These are phyloP conservation scores for Phlogophora meticulosa DNA, from an alignment of 2,888 invertebrate genomes.

Conservation along the genomic window DNA sequence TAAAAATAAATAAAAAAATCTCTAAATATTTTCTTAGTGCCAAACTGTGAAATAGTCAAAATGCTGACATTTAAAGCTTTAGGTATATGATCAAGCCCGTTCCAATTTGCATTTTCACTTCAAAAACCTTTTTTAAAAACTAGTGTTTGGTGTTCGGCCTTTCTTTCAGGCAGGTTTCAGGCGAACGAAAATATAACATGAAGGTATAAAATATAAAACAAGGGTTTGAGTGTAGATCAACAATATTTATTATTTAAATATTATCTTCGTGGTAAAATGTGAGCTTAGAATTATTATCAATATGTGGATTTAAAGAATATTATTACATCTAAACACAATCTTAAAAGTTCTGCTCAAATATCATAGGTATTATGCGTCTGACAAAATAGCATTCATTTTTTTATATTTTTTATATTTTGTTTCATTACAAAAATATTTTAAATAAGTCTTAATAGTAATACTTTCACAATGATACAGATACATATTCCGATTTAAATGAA, in stretches of 20 bases:
- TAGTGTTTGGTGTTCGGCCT: neutral
- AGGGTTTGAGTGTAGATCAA: constrained; percentile 57
- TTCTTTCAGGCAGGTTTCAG: neutral
- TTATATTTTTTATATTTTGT: neutral
- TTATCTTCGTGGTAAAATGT: constrained; percentile 56
- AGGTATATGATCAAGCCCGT: no score
- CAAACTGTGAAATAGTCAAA: no score
- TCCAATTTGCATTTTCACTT: no score
- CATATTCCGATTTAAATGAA: constrained; percentile 41
- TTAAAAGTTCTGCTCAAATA: constrained; percentile 75
- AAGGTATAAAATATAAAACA: constrained; percentile 50
- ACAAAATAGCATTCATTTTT: constrained; percentile 15
- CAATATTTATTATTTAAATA: constrained; percentile 66
- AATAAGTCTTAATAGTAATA: constrained; percentile 64
- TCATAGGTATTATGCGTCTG: constrained; percentile 47
- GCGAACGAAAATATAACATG: neutral
- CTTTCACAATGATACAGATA: constrained; percentile 57
- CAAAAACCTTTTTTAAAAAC: no score
- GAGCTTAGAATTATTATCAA: constrained; percentile 50
- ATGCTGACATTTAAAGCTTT: no score
- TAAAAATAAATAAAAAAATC: no score
- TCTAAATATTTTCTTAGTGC: no score
- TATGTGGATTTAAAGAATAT: constrained; percentile 49
- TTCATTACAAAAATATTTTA: constrained; percentile 55
- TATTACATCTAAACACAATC: constrained; percentile 66